These are phyloP conservation scores for Hormaphis cornu DNA, from an alignment of 1,140 invertebrate genomes.

Conservation along the genomic window DNA sequence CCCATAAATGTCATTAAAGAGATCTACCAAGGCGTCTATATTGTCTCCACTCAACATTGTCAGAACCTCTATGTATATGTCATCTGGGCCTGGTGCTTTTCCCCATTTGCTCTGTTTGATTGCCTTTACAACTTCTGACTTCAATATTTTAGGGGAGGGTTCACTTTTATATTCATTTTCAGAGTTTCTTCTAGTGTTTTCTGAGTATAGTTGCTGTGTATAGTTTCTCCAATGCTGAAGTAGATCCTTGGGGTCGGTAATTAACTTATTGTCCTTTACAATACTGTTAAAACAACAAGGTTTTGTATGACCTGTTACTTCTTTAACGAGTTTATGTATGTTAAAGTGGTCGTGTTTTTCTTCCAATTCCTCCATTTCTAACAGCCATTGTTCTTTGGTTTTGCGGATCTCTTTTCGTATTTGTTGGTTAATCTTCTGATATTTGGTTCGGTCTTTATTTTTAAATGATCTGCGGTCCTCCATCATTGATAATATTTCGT, in stretches of 20 bases:
- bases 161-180: slow-evolving; percentile 29
- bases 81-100: slow-evolving; percentile 3
- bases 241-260: too few species aligned
- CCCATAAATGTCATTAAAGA: slow-evolving; percentile 29
- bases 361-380: slow-evolving; percentile 24
- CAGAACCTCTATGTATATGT: slow-evolving; percentile 10
- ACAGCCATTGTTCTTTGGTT: slow-evolving; percentile 20
- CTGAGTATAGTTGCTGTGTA: slow-evolving; percentile 8
- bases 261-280: too few species aligned
- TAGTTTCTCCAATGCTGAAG: too few species aligned
- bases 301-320: slow-evolving; percentile 26
- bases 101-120: not conserved
- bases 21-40: not conserved
- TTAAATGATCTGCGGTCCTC: slow-evolving; percentile 35
- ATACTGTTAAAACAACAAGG: not conserved
- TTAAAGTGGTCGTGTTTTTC: slow-evolving; percentile 32
- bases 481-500: slow-evolving; percentile 38
- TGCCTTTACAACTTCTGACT: not conserved
- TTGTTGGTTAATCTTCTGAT: slow-evolving; percentile 28
- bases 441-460: too few species aligned
- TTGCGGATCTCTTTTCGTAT: not conserved
- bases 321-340: slow-evolving; percentile 33
- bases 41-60: slow-evolving; percentile 22
- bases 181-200: slow-evolving; percentile 29
- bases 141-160: slow-evolving; percentile 30